phyloP scores from a whole-genome alignment of 1,140 invertebrate genomes.

The Pemphigus obesinymphae region DNA sequence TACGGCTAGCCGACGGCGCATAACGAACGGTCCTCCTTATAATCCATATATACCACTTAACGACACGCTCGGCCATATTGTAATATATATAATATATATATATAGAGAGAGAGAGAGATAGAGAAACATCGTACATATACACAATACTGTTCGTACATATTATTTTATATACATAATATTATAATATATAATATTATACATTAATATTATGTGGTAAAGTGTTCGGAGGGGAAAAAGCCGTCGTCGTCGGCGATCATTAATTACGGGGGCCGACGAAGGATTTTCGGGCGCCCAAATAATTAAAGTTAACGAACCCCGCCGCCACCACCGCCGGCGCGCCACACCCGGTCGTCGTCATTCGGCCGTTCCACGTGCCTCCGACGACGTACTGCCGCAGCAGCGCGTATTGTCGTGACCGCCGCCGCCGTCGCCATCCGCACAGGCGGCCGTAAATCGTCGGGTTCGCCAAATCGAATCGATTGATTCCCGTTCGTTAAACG shows the following conservation, averaged over 20 bases:
- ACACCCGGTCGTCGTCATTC: neutral
- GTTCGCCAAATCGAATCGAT: neutral
- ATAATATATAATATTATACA: too few relatives aligned
- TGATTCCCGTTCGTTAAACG: slow-evolving; percentile 3
- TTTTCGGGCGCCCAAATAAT: slow-evolving; percentile 20
- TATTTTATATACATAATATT: neutral
- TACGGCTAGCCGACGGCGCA: too few relatives aligned
- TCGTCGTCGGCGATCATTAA: slow-evolving; percentile 8
- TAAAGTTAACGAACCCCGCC: slow-evolving; percentile 11
- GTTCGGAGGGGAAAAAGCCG: neutral
- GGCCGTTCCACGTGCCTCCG: neutral
- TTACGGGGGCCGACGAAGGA: slow-evolving; percentile 25
- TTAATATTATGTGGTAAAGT: neutral
- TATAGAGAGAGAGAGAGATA: too few relatives aligned
- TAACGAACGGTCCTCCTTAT: too few relatives aligned
- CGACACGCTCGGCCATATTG: too few relatives aligned
- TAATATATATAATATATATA: too few relatives aligned
- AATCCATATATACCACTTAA: too few relatives aligned
- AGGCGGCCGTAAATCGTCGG: slow-evolving; percentile 13
- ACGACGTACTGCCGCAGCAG: neutral
- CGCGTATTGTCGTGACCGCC: neutral
- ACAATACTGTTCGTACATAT: too few relatives aligned
- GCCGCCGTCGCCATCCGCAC: neutral
- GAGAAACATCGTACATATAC: too few relatives aligned
- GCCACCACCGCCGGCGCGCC: neutral